Conservation (phyloP, 2,888 invertebrate species). For the Brenthis ino region DNA sequence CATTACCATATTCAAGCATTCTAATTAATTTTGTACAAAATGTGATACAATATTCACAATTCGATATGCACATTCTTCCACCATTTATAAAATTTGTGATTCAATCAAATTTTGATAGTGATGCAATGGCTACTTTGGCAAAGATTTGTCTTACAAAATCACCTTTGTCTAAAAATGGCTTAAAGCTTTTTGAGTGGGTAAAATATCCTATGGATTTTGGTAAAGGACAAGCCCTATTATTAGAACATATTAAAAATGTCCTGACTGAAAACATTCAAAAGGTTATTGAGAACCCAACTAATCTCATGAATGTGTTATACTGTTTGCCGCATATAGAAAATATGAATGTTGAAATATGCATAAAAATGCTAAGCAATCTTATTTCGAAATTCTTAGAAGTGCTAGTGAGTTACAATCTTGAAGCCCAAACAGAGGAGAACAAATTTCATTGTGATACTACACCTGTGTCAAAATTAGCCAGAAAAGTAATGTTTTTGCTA, state of each 20-base stretch:
- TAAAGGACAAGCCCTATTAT: constrained; percentile 61
- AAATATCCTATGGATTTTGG: constrained; percentile 85
- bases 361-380: constrained; percentile 60
- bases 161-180: constrained; percentile 83
- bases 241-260: constrained; percentile 61
- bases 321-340: constrained; percentile 82
- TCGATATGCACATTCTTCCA: constrained; percentile 88
- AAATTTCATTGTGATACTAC: constrained; percentile 62
- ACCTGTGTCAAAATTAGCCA: constrained; percentile 57
- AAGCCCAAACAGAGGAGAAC: constrained; percentile 53
- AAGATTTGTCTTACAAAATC: constrained; percentile 86
- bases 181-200: constrained; percentile 84
- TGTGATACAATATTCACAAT: constrained; percentile 85
- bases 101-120: constrained; percentile 77
- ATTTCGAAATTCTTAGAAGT: constrained; percentile 55
- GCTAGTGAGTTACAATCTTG: constrained; percentile 60
- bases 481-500: constrained; percentile 80
- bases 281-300: constrained; percentile 64
- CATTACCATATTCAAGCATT: constrained; percentile 79
- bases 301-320: constrained; percentile 75
- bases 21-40: constrained; percentile 85
- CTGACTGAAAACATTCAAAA: constrained; percentile 61
- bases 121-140: constrained; percentile 83
- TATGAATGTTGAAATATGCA: constrained; percentile 62
- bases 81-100: constrained; percentile 83